A percentile compares a stretch with the other conserved stretches of the same genome.
phyloP scores from a whole-genome alignment of 2,888 invertebrate genomes.

The Gandaritis pyraliata region DNA sequence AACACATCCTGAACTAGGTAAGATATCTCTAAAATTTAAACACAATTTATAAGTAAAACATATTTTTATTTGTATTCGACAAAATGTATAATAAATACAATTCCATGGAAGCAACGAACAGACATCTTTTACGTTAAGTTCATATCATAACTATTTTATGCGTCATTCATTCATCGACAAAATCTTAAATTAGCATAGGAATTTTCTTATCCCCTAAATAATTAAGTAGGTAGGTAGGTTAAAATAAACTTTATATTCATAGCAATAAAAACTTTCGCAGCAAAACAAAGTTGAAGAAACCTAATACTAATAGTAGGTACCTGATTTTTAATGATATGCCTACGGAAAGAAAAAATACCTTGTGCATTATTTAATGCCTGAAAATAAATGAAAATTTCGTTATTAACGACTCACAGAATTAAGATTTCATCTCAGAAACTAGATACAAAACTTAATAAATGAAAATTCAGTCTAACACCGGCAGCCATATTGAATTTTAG shows the following conservation, averaged over 20 bases:
- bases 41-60: conserved; percentile 52
- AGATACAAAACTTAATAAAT: conserved; percentile 34
- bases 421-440: conserved; percentile 32
- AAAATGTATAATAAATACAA: conserved; percentile 74
- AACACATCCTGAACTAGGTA: no score
- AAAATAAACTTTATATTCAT: conserved; percentile 31
- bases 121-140: conserved; percentile 63
- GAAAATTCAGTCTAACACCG: conserved; percentile 64
- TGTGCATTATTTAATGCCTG: neutral
- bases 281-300: conserved; percentile 36
- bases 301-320: conserved; percentile 18
- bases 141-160: conserved; percentile 42
- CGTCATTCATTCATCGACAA: conserved; percentile 40
- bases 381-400: conserved; percentile 10
- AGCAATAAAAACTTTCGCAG: conserved; percentile 37
- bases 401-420: conserved; percentile 38
- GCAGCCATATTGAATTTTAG: conserved; percentile 56
- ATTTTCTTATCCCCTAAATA: conserved; percentile 36
- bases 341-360: conserved; percentile 2
- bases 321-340: no score
- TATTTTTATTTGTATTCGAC: conserved; percentile 67
- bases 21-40: conserved; percentile 21
- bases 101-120: conserved; percentile 77
- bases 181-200: conserved; percentile 40
- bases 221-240: neutral